Evolutionary conservation across 2,797 vertebrate species (phyloP), one percentile per base, ranked within the genome.

Genomic region (Cynopterus sphinx): DNA sequence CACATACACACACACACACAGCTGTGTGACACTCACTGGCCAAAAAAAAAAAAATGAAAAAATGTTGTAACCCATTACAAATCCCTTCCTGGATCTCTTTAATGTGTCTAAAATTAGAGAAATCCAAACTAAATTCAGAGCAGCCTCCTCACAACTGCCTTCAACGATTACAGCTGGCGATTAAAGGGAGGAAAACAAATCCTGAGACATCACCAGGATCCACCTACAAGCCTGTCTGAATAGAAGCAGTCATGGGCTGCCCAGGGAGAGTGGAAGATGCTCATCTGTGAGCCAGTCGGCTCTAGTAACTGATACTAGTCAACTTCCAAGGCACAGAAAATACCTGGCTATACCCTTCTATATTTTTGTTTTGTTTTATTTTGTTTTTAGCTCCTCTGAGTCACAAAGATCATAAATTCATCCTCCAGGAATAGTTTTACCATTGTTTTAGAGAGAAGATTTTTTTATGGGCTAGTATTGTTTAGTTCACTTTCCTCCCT

Each of bases 31-130:
- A 87, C 70, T 87, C 92, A 51, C 21, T 85, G 83, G 86, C 92
- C 86, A 90, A 51, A 59, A 70, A 33, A 33, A 33, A 89, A 55
- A 65, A 90, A 74, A 91, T 55, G 61, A 91, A 97, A 94, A 86
- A 79, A 97, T 87, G 65, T 57, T 87, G 63, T 87, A 84, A 95
- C 68, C 51, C 87, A 93, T 89, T 86, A 73, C 65, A 95, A 89
- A 79, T 83, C 67, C 51, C 82, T 93, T 90, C 95, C 94, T 43
- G 74, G 53, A 70, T 41, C 79, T 96, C 83, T 74, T 96, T 31
- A 70, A 85, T 81, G 59, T 6, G n/a, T 87, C 96, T 96, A 93
- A 98, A 97, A 97, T 97, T 96, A 96, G 96, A 94, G 86, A 94
- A 96, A 97, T 88, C 88, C 89, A 85, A 95, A 95, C 70, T 87